Percentiles rank a stretch among this genome's conserved stretches.
Conservation (phyloP, 2,113 vertebrate genomes). For the Oreotrochilus melanogaster region DNA sequence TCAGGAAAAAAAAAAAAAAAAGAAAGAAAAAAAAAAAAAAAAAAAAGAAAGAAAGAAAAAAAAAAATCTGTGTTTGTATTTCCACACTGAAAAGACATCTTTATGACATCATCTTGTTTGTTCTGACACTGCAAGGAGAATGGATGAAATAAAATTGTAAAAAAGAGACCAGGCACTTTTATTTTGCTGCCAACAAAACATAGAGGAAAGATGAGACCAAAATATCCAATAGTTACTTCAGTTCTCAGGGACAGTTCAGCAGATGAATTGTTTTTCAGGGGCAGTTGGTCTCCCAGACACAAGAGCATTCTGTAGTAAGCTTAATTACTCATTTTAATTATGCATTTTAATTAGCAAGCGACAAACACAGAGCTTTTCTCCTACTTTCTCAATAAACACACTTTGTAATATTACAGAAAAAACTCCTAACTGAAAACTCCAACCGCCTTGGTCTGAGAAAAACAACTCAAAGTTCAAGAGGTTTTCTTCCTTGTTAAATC, state of each 20-base stretch:
- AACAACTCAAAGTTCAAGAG: not conserved
- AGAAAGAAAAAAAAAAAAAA: not conserved
- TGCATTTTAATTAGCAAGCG: conserved; percentile 61
- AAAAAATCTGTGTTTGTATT: not conserved
- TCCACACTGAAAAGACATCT: conserved; percentile 14
- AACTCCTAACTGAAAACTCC: conserved; percentile 47
- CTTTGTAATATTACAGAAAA: conserved; percentile 34
- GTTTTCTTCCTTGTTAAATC: not conserved
- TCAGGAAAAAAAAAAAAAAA: not conserved
- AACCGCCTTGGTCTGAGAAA: not conserved
- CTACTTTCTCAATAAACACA: conserved; percentile 50
- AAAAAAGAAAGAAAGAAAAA: not conserved
- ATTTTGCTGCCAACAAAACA: conserved; percentile 29
- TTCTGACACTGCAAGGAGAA: conserved; percentile 38
- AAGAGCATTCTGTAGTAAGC: conserved; percentile 57
- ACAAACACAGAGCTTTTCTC: conserved; percentile 56
- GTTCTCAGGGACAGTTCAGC: conserved; percentile 56
- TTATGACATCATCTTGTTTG: conserved; percentile 45
- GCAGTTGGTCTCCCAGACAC: conserved; percentile 54
- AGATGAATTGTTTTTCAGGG: conserved; percentile 40
- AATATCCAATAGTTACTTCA: conserved; percentile 36
- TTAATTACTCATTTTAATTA: conserved; percentile 70
- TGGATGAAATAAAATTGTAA: conserved; percentile 18
- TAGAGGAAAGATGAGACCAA: conserved; percentile 41
- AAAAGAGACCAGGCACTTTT: conserved; percentile 23